These are phyloP conservation scores for Florisuga fusca DNA, from an alignment of 2,797 vertebrate species.

Conservation along the genomic window DNA sequence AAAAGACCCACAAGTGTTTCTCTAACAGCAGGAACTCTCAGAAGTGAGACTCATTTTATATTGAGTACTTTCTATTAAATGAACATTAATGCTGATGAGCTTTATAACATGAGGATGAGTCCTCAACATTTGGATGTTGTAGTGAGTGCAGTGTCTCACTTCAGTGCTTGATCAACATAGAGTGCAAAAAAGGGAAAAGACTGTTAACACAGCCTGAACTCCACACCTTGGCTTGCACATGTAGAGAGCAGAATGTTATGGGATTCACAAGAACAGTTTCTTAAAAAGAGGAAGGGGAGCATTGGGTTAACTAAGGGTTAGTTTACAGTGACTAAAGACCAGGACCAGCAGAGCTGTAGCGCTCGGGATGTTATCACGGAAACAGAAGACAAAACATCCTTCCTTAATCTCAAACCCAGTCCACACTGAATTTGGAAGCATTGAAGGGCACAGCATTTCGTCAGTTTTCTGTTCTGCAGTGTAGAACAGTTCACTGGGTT, in stretches of 20 bases:
- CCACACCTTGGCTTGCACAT: neutral
- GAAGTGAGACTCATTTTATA: neutral
- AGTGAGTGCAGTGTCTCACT: neutral
- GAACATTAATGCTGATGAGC: neutral
- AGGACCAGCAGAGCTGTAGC: neutral
- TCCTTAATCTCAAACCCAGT: conserved; percentile 61
- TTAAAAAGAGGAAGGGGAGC: conserved; percentile 59
- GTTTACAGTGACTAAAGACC: conserved; percentile 34
- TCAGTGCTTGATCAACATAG: neutral
- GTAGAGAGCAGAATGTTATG: neutral
- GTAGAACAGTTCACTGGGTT: neutral
- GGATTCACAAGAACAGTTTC: neutral
- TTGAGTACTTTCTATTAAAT: neutral
- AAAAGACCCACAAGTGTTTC: neutral
- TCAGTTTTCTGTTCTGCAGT: neutral
- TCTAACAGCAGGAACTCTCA: neutral
- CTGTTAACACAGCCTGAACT: neutral
- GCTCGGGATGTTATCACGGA: conserved; percentile 71
- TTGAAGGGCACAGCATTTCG: neutral
- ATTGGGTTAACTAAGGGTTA: conserved; percentile 10
- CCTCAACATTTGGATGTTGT: neutral
- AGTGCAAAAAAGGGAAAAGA: neutral
- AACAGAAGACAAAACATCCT: conserved; percentile 76
- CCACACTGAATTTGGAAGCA: neutral
- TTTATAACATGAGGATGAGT: neutral